These are phyloP conservation scores for Eristalis tenax DNA, from an alignment of 2,888 invertebrate species.

Conservation along the genomic window DNA sequence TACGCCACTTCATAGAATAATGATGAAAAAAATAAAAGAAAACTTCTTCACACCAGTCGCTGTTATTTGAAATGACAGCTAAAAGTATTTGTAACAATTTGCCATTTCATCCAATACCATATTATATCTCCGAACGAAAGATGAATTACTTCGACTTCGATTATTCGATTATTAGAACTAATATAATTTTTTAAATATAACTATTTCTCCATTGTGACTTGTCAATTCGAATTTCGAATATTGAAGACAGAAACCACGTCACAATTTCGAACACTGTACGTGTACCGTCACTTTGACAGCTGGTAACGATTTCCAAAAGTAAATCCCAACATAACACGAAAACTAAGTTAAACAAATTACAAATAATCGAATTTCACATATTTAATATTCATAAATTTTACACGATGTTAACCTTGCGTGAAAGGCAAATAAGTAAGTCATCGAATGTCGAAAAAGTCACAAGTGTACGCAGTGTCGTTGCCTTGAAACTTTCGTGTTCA, in stretches of 20 bases:
- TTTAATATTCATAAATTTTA: neutral
- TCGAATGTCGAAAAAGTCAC: neutral
- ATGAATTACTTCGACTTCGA: no score
- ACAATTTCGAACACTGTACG: slow-evolving; percentile 61
- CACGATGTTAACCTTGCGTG: slow-evolving; percentile 86
- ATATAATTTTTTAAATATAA: no score
- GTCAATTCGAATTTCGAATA: neutral
- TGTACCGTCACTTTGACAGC: slow-evolving; percentile 63
- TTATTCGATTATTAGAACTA: no score
- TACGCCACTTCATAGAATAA: no score
- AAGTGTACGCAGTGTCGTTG: neutral
- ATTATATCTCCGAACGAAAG: no score
- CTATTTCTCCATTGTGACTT: neutral
- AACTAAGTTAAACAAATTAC: slow-evolving; percentile 6
- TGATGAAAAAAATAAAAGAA: no score
- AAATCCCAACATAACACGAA: slow-evolving; percentile 38
- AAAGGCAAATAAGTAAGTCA: slow-evolving; percentile 87
- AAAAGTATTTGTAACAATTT: no score
- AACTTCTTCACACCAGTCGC: no score
- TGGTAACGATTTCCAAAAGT: slow-evolving; percentile 5
- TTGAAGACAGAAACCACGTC: slow-evolving; percentile 56
- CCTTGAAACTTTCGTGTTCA: neutral
- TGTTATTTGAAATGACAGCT: no score
- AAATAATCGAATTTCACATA: neutral
- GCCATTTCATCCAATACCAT: no score